These are phyloP conservation scores for Melinaea marsaeus DNA, from an alignment of 2,888 invertebrate genomes.

Conservation along the genomic window DNA sequence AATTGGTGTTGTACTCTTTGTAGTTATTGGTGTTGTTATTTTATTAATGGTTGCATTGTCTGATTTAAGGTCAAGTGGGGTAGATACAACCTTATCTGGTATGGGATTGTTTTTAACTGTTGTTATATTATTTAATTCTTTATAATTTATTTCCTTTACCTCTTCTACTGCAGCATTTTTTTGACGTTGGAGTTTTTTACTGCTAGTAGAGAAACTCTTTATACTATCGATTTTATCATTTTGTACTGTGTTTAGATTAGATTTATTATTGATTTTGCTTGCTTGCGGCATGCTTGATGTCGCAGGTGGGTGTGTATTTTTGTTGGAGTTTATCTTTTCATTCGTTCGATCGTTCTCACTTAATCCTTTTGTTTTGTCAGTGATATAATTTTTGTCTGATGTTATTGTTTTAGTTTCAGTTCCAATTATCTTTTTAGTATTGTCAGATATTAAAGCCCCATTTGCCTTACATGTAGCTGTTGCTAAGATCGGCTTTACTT, in stretches of 20 bases:
- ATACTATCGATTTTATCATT: constrained; percentile 16
- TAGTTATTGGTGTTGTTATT: not conserved
- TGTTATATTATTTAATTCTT: constrained; percentile 12
- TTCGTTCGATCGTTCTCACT: not conserved
- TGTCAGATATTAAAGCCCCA: not conserved
- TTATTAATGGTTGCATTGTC: not conserved
- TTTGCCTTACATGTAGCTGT: not conserved
- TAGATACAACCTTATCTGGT: not conserved
- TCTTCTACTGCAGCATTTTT: constrained; percentile 42
- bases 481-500: not conserved
- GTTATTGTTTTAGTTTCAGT: constrained; percentile 4
- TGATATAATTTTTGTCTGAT: constrained; percentile 5
- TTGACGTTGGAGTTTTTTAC: constrained; percentile 50
- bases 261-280: constrained; percentile 13
- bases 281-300: constrained; percentile 18
- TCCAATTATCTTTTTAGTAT: constrained; percentile 6
- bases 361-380: constrained; percentile 9
- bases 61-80: not conserved
- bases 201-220: constrained; percentile 28
- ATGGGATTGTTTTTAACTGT: not conserved
- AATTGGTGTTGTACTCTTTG: not conserved
- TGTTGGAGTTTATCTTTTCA: constrained; percentile 7
- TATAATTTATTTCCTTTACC: constrained; percentile 24
- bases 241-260: not conserved
- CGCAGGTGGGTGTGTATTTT: not conserved